Evolutionary conservation across 1,140 invertebrate genomes (phyloP), one percentile per base, ranked within the genome.

Genomic region (Bombus terrestris): DNA sequence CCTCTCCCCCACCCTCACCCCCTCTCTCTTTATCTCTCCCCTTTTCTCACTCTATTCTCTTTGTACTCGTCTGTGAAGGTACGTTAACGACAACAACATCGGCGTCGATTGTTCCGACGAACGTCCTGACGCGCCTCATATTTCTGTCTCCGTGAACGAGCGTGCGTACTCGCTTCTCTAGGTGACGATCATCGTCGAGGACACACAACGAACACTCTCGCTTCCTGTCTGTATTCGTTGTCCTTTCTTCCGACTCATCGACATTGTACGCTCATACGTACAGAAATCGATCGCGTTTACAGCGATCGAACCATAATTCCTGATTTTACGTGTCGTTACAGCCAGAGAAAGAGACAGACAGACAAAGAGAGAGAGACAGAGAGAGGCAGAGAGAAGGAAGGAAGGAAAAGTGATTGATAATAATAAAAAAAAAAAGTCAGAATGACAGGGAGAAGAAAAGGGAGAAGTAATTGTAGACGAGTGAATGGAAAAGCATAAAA

Each of bases 141-240:
- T 35, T 35, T n/a, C 28, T 68, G 25, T 59, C 28, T 18, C 47
- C 39, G 68, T 57, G 62, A 73, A 84, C 53, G 75, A 66, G 73
- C 59, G 59, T 81, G 88, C 87, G 87, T 81, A 80, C 82, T 88
- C 72, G 77, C 35, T 66, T 71, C 41, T 37, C 81, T 64, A 80
- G 72, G 76, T 76, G 57, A 85, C 72, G 53, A 57, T 62, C 32
- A 35, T 39, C 35, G 8, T 68, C 66, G 80, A 76, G 37, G 39
- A 83, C 53, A 62, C 64, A 74, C 81, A 75, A 41, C 41, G n/a
- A 39, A 47, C 15, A 62, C 43, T 25, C 53, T 43, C 53, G 59
- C 66, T 66, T 68, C n/a, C 68, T 59, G 39, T 32, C 57, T 18
- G 35, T 32, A 32, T 68, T 68, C 64, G 2, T 35, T n/a, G 37